Evolutionary conservation across 2,888 invertebrate genomes (phyloP), one percentile per base, ranked within the genome.

Genomic region (Chrysopilus asiliformis): DNA sequence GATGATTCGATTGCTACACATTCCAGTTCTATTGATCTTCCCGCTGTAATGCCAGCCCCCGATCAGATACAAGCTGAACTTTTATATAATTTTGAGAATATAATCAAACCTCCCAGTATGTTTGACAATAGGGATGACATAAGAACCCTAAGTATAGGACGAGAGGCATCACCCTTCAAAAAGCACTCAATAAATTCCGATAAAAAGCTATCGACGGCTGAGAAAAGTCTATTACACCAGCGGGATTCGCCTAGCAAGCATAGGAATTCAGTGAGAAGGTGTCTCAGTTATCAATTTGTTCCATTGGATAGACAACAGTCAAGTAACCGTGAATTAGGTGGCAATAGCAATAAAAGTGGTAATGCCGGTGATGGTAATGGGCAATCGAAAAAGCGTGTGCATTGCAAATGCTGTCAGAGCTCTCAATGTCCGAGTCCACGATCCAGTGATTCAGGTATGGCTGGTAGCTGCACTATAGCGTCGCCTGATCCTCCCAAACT

Each of bases 391-490:
- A 38, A 35, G 17, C 9, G 20, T 12, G 22, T 31, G 2, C 34
- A 43, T 44, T 74, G 74, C 48, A 71, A 70, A 50, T 74, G 74
- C 49, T 74, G 74, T 45, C 71, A 71, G 47, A 67, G 68, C 47
- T 74, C 74, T 0, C 58, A 71, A 45, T 76, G 74, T 44, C 74
- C 72, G 25, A 81, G 80, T 58, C 77, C 77, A 0, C 67, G 80
- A 43, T 81, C 79, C 6, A 85, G 86, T 12, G 64, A 64, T 56
- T 86, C 85, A 0, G 87, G 87, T 16, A 80, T 87, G 64, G 86
- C 83, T 1, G 86, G 85, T 17, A 84, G 83, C 60, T 82, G 78
- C 52, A 76, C 76, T 38, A 66, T 81, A 41, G 72, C 79, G 4
- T 79, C 80, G 1, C 79, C 80, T 1, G 79, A 79, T 57, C 66